phyloP scores from a whole-genome alignment of 2,888 invertebrate species.

The Cenopis cana region DNA sequence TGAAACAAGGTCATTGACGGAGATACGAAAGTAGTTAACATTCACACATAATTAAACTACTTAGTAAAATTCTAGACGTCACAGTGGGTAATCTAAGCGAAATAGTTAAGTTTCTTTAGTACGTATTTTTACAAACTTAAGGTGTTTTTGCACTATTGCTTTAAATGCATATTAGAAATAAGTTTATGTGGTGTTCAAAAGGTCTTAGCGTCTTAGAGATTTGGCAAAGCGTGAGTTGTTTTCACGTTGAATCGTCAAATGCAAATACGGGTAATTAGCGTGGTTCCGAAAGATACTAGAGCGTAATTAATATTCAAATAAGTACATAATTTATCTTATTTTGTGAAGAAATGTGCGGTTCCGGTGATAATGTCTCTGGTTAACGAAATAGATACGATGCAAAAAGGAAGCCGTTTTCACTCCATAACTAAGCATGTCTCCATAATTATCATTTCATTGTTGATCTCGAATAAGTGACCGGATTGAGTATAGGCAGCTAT shows the following conservation, averaged over 20 bases:
- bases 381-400: neutral
- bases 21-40: conserved; percentile 19
- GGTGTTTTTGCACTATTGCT: neutral
- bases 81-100: too few species aligned
- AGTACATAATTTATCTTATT: conserved; percentile 8
- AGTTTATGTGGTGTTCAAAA: neutral
- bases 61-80: neutral
- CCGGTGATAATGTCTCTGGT: conserved; percentile 6
- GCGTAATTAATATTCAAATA: conserved; percentile 29
- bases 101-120: neutral
- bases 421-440: neutral
- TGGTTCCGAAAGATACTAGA: conserved; percentile 37
- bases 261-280: conserved; percentile 29
- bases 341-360: conserved; percentile 13
- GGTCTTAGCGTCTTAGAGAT: neutral
- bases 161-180: conserved; percentile 2
- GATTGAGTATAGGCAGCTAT: too few species aligned
- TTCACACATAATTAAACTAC: conserved; percentile 23
- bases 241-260: conserved; percentile 1
- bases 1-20: conserved; percentile 8
- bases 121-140: neutral
- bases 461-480: too few species aligned
- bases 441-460: neutral
- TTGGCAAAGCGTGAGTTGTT: neutral
- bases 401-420: neutral